phyloP scores from a whole-genome alignment of 30 jellyfish, hydroid and myxozoan genomes.

The Catostylus mosaicus region DNA sequence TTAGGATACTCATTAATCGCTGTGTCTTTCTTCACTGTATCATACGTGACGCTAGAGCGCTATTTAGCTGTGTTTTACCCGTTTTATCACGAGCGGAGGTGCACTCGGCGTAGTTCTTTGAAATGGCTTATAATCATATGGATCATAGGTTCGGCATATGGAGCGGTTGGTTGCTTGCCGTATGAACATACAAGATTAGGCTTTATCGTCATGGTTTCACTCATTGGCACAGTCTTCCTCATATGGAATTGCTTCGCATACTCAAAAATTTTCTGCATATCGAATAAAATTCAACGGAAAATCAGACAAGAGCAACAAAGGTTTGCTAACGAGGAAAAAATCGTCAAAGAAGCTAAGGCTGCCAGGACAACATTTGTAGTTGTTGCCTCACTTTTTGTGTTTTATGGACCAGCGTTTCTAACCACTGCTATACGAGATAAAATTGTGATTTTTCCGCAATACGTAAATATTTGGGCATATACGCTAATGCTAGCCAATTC shows the following conservation, averaged over 20 bases:
- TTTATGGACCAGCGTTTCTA: conserved; percentile 59
- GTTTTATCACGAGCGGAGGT: conserved; percentile 45
- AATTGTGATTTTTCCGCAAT: conserved; percentile 25
- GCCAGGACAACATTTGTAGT: conserved; percentile 63
- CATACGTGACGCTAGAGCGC: conserved; percentile 66
- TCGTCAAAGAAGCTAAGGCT: conserved; percentile 67
- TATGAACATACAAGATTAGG: conserved; percentile 7
- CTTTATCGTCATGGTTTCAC: conserved; percentile 45
- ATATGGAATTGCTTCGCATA: conserved; percentile 68
- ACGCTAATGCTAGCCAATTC: conserved; percentile 67
- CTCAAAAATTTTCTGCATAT: conserved; percentile 46
- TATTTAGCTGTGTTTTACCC: conserved; percentile 67
- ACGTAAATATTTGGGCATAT: conserved; percentile 68
- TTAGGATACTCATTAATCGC: conserved; percentile 67
- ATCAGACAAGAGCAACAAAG: conserved; percentile 56
- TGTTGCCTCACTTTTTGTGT: conserved; percentile 45
- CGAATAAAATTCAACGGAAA: conserved; percentile 40
- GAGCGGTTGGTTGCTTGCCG: conserved; percentile 61
- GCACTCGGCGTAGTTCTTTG: conserved; percentile 40
- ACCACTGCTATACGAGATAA: conserved; percentile 55
- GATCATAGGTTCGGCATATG: conserved; percentile 39
- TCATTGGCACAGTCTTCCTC: conserved; percentile 50
- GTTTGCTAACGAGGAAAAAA: conserved; percentile 46
- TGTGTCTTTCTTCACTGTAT: conserved; percentile 61
- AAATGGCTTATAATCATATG: conserved; percentile 44